A percentile compares a stretch with the other conserved stretches of the same genome.
Evolutionary conservation across 23 tunicate genomes (phyloP).

Genomic region (Phallusia fumigata): DNA sequence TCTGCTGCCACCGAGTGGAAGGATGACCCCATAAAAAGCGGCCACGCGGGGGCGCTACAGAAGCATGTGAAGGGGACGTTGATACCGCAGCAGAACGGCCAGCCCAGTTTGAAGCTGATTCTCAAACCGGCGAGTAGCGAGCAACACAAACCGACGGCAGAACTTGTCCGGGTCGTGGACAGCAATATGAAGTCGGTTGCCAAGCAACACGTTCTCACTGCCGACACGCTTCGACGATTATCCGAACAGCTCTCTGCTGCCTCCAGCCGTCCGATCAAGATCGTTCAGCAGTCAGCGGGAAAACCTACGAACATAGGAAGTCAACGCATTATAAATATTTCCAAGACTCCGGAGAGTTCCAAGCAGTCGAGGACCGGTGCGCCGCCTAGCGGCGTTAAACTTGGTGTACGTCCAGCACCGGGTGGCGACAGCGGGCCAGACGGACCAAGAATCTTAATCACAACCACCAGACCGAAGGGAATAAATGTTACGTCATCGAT

Average conservation of each 20-base stretch:
- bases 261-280: slow-evolving; percentile 72
- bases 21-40: background rate
- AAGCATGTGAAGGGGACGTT: background rate
- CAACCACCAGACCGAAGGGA: background rate
- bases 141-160: slow-evolving; percentile 23
- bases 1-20: too few relatives aligned
- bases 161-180: slow-evolving; percentile 3
- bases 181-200: slow-evolving; percentile 3
- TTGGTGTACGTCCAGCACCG: background rate
- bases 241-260: slow-evolving; percentile 68
- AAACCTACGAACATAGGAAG: background rate
- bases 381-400: background rate
- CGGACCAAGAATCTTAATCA: background rate
- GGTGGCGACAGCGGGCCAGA: background rate
- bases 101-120: slow-evolving; percentile 53
- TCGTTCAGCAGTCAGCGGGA: slow-evolving; percentile 32
- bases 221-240: slow-evolving; percentile 46
- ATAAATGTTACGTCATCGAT: too few relatives aligned
- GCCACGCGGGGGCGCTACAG: slow-evolving; percentile 3
- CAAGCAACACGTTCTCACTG: slow-evolving; percentile 45
- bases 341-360: background rate
- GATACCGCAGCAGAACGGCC: slow-evolving; percentile 9
- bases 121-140: slow-evolving; percentile 35
- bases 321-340: background rate
- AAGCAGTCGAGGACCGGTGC: too few relatives aligned